Base-by-base conservation (phyloP, 1,140 invertebrate genomes). In the Ctenoplectra terminalis region DNA sequence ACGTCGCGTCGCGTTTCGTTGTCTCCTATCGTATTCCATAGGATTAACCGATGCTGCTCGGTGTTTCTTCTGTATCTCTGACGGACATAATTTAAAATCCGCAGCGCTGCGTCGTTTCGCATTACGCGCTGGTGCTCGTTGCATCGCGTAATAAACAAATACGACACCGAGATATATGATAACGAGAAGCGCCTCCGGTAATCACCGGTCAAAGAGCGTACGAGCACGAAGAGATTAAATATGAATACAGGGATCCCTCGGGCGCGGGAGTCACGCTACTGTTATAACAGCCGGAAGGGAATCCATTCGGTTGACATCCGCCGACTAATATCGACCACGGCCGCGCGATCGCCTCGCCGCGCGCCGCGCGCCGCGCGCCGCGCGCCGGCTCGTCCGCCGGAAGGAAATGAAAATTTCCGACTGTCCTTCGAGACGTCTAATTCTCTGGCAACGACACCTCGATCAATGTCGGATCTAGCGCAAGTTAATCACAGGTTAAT, bases 171-270 rank as follows among this genome's bases (percentile, higher is more conserved):
- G 83, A 78, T 70, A 58, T 56, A 70, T 67, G 85, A 82, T 85
- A 86, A 85, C 85, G 76, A 81, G 73, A 76, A 70, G 69, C 69
- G 83, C 56, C 69, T 56, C 29, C 23, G 56, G 69, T 86, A 82
- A 86, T 86, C 85, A 78, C 73, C 73, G 83, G 72, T 85, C 83
- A 69, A 86, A 86, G 81, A 83, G 70, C 69, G 84, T 86, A 78
- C 83, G 71, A 63, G 64, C 85, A 52, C 83, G 48, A 70, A 74
- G 69, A 85, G 84, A 86, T 86, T 86, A 86, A 86, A 86, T 86
- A 86, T 86, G 84, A 85, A 85, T 70, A 77, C 69, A 58, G 64
- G 54, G 66, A 71, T 81, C 48, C 64, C 29, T 31, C 29, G 11
- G 29, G 11, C 0, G 2, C 54, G 26, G 29, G 83, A 82, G 85